phyloP scores from a whole-genome alignment of 2,113 vertebrate genomes.

The Podarcis raffonei region DNA sequence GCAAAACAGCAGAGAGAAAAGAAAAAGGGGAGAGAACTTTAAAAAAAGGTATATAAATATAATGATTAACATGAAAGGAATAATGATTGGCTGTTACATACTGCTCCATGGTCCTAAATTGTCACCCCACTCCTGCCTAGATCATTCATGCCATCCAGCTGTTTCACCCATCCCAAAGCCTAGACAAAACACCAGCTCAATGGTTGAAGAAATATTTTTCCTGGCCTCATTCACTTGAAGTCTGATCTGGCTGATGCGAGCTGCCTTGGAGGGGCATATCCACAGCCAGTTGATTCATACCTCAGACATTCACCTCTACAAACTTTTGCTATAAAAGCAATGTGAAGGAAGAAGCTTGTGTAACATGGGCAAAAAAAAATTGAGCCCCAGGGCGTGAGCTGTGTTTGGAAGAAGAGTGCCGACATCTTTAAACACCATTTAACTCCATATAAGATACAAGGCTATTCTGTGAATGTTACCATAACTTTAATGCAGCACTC shows the following conservation, averaged over 20 bases:
- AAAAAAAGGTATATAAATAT: background rate
- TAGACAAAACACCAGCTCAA: background rate
- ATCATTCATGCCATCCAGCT: background rate
- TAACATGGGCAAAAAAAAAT: background rate
- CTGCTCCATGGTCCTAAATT: background rate
- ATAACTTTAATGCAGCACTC: background rate
- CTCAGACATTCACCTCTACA: background rate
- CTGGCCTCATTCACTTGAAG: background rate
- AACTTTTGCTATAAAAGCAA: background rate
- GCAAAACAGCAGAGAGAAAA: background rate
- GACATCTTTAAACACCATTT: background rate
- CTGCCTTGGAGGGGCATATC: background rate
- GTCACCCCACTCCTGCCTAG: background rate
- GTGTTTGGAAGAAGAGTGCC: background rate
- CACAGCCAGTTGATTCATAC: slow-evolving; percentile 3
- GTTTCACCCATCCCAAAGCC: background rate
- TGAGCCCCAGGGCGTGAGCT: background rate
- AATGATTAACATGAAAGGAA: background rate
- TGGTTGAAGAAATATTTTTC: slow-evolving; percentile 19
- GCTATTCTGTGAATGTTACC: background rate
- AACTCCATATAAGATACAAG: background rate
- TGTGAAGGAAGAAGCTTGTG: background rate
- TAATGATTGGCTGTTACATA: background rate
- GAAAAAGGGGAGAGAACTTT: fast-evolving
- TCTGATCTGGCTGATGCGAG: slow-evolving; percentile 2